These are phyloP conservation scores for Barnardius zonarius DNA, from an alignment of 2,113 vertebrate species.

Conservation along the genomic window DNA sequence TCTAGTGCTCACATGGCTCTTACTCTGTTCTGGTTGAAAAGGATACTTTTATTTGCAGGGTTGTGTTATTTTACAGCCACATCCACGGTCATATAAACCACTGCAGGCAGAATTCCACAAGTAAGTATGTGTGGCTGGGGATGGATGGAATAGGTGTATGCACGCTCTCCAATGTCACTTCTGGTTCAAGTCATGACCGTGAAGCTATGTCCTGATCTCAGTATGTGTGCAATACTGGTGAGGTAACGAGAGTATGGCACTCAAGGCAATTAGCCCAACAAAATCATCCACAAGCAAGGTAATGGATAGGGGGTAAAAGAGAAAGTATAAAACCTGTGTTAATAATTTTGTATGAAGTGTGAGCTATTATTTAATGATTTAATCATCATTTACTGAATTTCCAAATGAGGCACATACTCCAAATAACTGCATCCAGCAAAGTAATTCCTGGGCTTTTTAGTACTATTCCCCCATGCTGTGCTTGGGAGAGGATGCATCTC, in stretches of 20 bases:
- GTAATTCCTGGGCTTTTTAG: not conserved
- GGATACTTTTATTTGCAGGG: not conserved
- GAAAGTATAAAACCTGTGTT: not conserved
- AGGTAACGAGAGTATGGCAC: not conserved
- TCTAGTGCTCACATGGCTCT: not conserved
- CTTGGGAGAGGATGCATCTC: not conserved
- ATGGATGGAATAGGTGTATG: not conserved
- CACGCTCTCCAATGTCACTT: not conserved
- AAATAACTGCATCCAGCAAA: not conserved
- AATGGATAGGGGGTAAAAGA: not conserved
- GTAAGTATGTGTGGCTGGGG: not conserved
- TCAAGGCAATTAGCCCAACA: not conserved
- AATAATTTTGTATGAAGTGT: not conserved
- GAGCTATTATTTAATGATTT: not conserved
- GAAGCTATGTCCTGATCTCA: not conserved
- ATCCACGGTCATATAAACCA: not conserved
- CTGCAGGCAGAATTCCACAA: not conserved
- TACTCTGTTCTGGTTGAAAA: not conserved
- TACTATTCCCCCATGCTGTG: not conserved
- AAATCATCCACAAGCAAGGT: not conserved
- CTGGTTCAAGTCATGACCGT: not conserved
- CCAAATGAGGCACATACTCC: not conserved
- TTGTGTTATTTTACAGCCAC: not conserved
- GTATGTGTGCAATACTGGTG: not conserved
- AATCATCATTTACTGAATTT: not conserved